phyloP scores from a whole-genome alignment of 2,888 invertebrate genomes.

The Galeopsomyia nigrocyanea region DNA sequence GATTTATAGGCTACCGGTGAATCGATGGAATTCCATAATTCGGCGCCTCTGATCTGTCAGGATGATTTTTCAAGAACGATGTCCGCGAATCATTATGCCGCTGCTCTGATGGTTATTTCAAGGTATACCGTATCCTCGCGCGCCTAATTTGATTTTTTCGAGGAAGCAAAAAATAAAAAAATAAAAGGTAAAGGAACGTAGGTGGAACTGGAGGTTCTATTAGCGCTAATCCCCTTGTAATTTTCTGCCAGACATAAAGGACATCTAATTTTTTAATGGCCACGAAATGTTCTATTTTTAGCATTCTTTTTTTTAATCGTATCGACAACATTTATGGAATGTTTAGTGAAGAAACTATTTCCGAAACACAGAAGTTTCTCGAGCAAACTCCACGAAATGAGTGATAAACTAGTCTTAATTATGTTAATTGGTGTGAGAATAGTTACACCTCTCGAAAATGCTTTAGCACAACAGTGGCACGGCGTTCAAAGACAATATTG shows the following conservation, averaged over 20 bases:
- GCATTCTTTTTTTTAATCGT: too few species aligned
- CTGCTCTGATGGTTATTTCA: constrained; percentile 12
- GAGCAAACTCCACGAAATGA: too few species aligned
- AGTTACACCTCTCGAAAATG: background rate
- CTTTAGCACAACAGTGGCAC: background rate
- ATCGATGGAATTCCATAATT: constrained; percentile 36
- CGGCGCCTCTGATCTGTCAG: constrained; percentile 41
- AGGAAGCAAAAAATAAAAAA: background rate
- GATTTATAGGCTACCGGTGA: constrained; percentile 43
- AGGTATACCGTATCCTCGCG: background rate
- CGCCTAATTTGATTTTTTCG: constrained; percentile 30
- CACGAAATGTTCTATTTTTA: too few species aligned
- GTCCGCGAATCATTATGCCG: background rate
- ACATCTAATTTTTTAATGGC: too few species aligned
- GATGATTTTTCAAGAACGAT: constrained; percentile 16
- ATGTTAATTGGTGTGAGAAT: constrained; percentile 27
- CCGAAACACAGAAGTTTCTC: too few species aligned
- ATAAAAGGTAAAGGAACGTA: too few species aligned
- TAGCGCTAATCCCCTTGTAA: too few species aligned
- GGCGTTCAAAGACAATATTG: constrained; percentile 36
- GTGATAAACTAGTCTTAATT: constrained; percentile 1
- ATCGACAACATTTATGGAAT: too few species aligned
- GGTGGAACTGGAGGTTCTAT: background rate
- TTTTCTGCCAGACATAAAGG: too few species aligned
- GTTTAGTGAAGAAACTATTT: too few species aligned